Conservation (phyloP, 2,888 invertebrate species). For the Congeria kusceri region DNA sequence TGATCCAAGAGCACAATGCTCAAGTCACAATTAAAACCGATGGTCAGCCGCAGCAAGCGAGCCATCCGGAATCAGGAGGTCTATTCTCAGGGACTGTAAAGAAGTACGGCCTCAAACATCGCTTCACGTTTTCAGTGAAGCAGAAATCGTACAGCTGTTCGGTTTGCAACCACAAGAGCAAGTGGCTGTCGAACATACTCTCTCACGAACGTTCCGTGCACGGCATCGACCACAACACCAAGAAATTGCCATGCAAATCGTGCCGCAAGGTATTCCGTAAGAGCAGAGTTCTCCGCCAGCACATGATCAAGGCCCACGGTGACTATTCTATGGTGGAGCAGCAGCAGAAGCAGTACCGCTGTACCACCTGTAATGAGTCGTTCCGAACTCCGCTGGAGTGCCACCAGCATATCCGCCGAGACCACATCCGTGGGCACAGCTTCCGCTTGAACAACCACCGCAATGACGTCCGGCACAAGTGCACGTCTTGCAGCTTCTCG, state of each 20-base stretch:
- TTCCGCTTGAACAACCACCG: constrained; percentile 68
- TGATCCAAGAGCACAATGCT: constrained; percentile 85
- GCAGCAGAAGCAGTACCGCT: constrained; percentile 76
- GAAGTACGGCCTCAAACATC: constrained; percentile 62
- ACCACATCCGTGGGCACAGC: constrained; percentile 76
- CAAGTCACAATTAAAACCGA: constrained; percentile 80
- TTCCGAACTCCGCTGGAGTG: constrained; percentile 79
- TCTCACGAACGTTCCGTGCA: constrained; percentile 93
- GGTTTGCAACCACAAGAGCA: constrained; percentile 95
- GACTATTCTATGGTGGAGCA: constrained; percentile 48
- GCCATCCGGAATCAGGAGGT: constrained; percentile 45
- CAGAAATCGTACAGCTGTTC: constrained; percentile 92
- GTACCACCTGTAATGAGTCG: constrained; percentile 79
- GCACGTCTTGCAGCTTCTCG: constrained; percentile 75
- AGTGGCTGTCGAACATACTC: constrained; percentile 95
- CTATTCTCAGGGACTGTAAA: constrained; percentile 63
- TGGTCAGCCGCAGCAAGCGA: constrained; percentile 49
- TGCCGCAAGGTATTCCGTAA: constrained; percentile 84
- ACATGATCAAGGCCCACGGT: constrained; percentile 58
- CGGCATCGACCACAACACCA: constrained; percentile 63
- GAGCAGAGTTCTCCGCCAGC: constrained; percentile 78
- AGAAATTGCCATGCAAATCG: constrained; percentile 79
- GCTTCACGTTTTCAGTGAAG: constrained; percentile 84
- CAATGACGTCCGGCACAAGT: constrained; percentile 68
- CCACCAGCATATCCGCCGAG: constrained; percentile 79